Conservation (phyloP, 2,113 vertebrate species). For the Pogonocichla stellata region DNA sequence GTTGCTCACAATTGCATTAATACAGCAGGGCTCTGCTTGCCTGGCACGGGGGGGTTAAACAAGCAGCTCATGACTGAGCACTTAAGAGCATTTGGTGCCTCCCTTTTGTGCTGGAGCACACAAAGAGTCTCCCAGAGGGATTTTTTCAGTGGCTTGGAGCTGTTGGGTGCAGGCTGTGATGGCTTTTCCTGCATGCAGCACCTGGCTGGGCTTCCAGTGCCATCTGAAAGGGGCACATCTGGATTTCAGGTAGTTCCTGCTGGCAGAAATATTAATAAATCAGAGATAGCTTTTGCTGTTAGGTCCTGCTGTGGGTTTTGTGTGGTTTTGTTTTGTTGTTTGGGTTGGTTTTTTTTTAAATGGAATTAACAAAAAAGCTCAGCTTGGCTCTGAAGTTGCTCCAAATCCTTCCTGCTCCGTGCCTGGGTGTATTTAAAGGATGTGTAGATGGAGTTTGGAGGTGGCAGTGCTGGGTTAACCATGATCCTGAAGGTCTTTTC, state of each 20-base stretch:
- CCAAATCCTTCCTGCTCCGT: not conserved
- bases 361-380: not conserved
- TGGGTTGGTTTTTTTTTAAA: not conserved
- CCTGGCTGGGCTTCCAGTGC: not conserved
- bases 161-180: not conserved
- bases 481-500: not conserved
- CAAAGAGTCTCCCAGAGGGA: not conserved
- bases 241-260: not conserved
- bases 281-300: not conserved
- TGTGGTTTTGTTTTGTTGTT: not conserved
- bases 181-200: not conserved
- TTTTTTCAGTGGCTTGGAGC: not conserved
- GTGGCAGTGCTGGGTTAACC: not conserved
- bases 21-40: not conserved
- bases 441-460: not conserved
- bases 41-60: not conserved
- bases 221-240: not conserved
- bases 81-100: conserved; percentile 14
- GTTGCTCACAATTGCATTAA: not conserved
- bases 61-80: conserved; percentile 13
- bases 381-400: not conserved
- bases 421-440: not conserved
- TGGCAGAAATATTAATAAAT: not conserved
- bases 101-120: not conserved
- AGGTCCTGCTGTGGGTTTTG: not conserved